A percentile compares a stretch with the other conserved stretches of the same genome.
Conservation (phyloP, 2,888 invertebrate genomes). For the Drosophila borealis region DNA sequence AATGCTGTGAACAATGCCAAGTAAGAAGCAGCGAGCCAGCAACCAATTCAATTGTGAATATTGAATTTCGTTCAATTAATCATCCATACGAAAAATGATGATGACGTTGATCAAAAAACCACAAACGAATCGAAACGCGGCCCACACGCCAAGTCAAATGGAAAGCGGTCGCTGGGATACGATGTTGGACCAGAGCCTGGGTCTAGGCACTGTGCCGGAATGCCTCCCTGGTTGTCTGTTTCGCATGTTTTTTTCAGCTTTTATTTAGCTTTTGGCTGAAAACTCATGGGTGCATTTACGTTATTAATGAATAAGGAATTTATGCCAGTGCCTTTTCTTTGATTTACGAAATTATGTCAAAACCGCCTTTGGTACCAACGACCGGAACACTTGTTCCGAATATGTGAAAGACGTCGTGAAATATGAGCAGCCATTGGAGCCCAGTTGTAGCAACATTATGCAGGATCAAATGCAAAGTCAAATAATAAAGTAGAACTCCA, state of each 20-base stretch:
- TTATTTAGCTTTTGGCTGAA: conserved; percentile 2
- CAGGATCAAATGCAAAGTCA: conserved; percentile 25
- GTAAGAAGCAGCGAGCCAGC: conserved; percentile 26
- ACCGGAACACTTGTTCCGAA: conserved; percentile 4
- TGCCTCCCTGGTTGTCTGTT: conserved; percentile 6
- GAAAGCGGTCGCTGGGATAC: not conserved
- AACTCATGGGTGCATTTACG: conserved; percentile 50
- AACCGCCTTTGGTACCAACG: not conserved
- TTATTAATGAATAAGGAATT: conserved; percentile 68
- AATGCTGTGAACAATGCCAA: conserved; percentile 47
- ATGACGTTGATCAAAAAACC: conserved; percentile 66
- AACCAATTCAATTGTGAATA: conserved; percentile 71
- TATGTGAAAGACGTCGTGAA: conserved; percentile 21
- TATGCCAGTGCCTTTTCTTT: conserved; percentile 46
- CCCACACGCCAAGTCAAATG: conserved; percentile 35
- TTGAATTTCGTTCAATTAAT: conserved; percentile 73
- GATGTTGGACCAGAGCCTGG: not conserved
- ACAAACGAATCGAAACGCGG: conserved; percentile 45
- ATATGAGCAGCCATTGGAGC: conserved; percentile 21
- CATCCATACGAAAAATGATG: conserved; percentile 59
- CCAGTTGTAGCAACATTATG: not conserved
- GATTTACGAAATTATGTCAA: conserved; percentile 48
- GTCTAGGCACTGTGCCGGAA: not conserved
- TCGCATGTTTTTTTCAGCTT: conserved; percentile 1
- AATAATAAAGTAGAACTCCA: conserved; percentile 30